phyloP scores from a whole-genome alignment of 1,140 invertebrate genomes.

The Zeugodacus cucurbitae region DNA sequence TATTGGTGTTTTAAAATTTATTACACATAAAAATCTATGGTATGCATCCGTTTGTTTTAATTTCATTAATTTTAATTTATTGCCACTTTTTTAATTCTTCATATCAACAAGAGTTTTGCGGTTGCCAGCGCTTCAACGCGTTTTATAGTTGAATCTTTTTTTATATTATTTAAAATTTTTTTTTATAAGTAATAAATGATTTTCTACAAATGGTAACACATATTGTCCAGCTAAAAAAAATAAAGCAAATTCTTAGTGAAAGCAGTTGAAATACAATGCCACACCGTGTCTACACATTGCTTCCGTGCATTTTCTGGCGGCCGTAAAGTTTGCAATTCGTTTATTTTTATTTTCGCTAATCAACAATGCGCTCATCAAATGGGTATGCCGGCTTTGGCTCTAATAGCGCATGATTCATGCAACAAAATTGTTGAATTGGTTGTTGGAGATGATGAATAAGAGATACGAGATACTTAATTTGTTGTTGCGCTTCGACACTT shows the following conservation, averaged over 20 bases:
- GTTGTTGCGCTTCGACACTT: too few species aligned
- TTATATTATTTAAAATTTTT: neutral
- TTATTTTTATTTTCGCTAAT: neutral
- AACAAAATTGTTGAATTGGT: neutral
- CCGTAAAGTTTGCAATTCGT: neutral
- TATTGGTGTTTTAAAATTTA: too few species aligned
- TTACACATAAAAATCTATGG: too few species aligned
- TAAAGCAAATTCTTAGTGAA: neutral
- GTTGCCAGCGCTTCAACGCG: too few species aligned
- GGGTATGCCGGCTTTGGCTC: neutral
- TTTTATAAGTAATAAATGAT: neutral
- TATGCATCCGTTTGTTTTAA: too few species aligned
- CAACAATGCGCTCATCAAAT: neutral
- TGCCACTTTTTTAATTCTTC: too few species aligned
- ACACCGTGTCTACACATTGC: neutral
- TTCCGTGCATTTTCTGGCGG: neutral
- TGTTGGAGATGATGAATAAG: neutral
- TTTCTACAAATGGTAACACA: neutral
- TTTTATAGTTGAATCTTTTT: neutral
- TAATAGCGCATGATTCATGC: neutral
- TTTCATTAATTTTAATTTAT: too few species aligned
- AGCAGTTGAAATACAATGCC: neutral
- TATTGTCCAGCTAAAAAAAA: too few species aligned
- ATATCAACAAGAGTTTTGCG: too few species aligned
- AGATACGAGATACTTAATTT: neutral